These are phyloP conservation scores for Drosophila ogumai DNA, from an alignment of 1,140 invertebrate species.

Conservation along the genomic window DNA sequence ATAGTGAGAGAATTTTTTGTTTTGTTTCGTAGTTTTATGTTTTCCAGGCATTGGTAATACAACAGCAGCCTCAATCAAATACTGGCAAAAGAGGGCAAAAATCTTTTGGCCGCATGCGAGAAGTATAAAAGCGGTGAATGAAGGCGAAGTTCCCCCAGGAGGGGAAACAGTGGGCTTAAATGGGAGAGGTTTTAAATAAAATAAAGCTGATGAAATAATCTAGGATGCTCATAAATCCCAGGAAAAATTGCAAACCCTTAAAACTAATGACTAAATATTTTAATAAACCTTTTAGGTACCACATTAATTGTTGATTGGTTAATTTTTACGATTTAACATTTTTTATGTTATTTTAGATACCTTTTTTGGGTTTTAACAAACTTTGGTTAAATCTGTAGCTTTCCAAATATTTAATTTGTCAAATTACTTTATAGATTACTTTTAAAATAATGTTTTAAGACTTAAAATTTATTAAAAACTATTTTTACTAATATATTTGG, in stretches of 20 bases:
- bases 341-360: no score
- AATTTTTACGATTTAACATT: not conserved
- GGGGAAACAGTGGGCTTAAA: slow-evolving; percentile 1
- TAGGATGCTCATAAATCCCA: not conserved
- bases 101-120: slow-evolving; percentile 76
- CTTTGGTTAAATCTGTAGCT: no score
- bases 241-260: not conserved
- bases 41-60: slow-evolving; percentile 73
- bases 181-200: not conserved
- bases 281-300: not conserved
- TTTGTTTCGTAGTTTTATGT: slow-evolving; percentile 63
- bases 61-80: slow-evolving; percentile 45
- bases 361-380: no score
- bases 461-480: no score
- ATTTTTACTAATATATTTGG: no score
- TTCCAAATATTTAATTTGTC: no score
- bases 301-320: not conserved
- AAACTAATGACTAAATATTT: not conserved
- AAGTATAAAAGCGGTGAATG: slow-evolving; percentile 13
- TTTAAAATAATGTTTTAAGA: no score
- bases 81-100: slow-evolving; percentile 61
- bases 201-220: not conserved
- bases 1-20: slow-evolving; percentile 75
- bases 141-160: not conserved
- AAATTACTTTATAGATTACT: no score